phyloP scores from a whole-genome alignment of 2,888 invertebrate genomes.

The Leucania comma region DNA sequence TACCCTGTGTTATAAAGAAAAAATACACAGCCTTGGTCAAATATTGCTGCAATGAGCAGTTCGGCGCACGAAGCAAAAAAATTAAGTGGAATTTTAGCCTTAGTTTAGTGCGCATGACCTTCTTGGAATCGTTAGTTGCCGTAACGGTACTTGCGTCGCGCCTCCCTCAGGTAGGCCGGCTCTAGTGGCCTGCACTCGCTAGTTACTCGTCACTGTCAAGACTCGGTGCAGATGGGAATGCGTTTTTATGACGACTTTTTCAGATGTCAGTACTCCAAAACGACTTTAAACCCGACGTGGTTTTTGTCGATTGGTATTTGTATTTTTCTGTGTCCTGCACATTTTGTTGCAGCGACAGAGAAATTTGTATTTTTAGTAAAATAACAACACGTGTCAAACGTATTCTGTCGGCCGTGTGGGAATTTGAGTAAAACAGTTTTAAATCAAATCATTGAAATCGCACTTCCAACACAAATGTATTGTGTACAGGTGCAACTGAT shows the following conservation, averaged over 20 bases:
- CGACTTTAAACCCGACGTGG: slow-evolving; percentile 27
- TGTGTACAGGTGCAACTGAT: slow-evolving; percentile 40
- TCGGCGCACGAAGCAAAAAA: slow-evolving; percentile 78
- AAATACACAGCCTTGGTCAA: slow-evolving; percentile 66
- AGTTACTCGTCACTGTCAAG: slow-evolving; percentile 39
- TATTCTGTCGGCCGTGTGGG: slow-evolving; percentile 25
- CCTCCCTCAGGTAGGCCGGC: slow-evolving; percentile 81
- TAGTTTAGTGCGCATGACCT: slow-evolving; percentile 86
- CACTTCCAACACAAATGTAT: slow-evolving; percentile 27
- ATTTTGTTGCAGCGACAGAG: neutral
- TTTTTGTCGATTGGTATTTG: slow-evolving; percentile 50
- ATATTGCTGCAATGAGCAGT: slow-evolving; percentile 66
- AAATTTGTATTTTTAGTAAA: slow-evolving; percentile 10
- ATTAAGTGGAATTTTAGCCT: slow-evolving; percentile 84
- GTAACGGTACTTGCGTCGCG: slow-evolving; percentile 84
- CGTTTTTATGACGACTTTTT: slow-evolving; percentile 59
- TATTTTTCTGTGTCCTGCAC: slow-evolving; percentile 17
- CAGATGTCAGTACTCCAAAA: slow-evolving; percentile 36
- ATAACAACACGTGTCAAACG: slow-evolving; percentile 25
- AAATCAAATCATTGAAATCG: slow-evolving; percentile 54
- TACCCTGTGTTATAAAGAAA: slow-evolving; percentile 45
- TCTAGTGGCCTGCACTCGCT: slow-evolving; percentile 43
- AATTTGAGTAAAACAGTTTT: slow-evolving; percentile 36
- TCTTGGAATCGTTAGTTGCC: slow-evolving; percentile 86
- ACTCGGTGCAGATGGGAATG: slow-evolving; percentile 50